Evolutionary conservation across 1,140 invertebrate species (phyloP).

Genomic region (Drosophila kohkoa): DNA sequence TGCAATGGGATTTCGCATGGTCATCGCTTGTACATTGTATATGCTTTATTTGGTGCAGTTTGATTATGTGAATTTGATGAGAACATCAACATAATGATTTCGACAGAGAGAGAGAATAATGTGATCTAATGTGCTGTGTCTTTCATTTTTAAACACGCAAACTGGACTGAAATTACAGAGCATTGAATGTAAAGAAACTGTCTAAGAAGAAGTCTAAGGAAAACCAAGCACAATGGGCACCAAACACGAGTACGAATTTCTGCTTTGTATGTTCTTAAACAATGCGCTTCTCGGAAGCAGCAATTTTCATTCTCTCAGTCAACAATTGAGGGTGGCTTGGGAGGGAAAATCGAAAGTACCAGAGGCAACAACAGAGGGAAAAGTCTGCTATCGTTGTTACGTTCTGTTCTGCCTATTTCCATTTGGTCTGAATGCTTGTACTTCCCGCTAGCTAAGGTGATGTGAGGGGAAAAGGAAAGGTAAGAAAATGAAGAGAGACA

Average conservation of each 20-base stretch:
- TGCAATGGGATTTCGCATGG: conserved; percentile 59
- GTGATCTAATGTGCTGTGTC: not conserved
- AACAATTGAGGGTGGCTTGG: not conserved
- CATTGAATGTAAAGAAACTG: conserved; percentile 7
- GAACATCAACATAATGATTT: not conserved
- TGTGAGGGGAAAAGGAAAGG: not conserved
- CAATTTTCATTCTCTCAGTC: conserved; percentile 25
- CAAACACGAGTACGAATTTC: conserved; percentile 17
- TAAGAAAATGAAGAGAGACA: not conserved
- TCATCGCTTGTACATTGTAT: conserved; percentile 47
- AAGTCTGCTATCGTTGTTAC: conserved; percentile 29
- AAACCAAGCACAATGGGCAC: conserved; percentile 5
- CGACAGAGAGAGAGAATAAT: not conserved
- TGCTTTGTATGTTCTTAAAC: conserved; percentile 31
- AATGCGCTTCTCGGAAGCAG: conserved; percentile 14
- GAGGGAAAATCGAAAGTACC: conserved; percentile 20
- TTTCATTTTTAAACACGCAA: not conserved
- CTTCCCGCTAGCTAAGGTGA: not conserved
- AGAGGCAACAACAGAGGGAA: not conserved
- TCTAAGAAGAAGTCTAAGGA: not conserved
- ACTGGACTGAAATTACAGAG: conserved; percentile 11
- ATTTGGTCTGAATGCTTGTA: conserved; percentile 17
- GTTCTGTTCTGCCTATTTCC: conserved; percentile 28
- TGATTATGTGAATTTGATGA: conserved; percentile 53
- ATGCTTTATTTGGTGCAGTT: conserved; percentile 64